Percentiles rank a stretch among this genome's conserved stretches.
Evolutionary conservation across 2,113 vertebrate species (phyloP).

Genomic region (Paedocypris sp.): DNA sequence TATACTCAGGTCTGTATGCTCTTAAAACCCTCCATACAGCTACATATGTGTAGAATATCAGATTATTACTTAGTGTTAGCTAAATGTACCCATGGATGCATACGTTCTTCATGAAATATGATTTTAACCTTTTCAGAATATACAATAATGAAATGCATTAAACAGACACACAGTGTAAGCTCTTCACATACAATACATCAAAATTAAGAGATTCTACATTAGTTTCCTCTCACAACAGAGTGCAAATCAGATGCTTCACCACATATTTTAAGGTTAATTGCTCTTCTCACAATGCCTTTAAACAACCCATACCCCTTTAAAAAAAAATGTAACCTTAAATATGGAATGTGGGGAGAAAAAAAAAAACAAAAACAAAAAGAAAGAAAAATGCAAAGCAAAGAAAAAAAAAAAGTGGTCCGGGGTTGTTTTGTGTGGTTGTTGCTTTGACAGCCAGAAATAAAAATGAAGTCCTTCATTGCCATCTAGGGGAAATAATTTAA

Average conservation of each 20-base stretch:
- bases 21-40: constrained; percentile 76
- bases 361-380: too few relatives aligned
- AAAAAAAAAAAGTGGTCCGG: constrained; percentile 66
- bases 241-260: constrained; percentile 96
- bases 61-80: constrained; percentile 89
- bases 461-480: constrained; percentile 83
- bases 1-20: constrained; percentile 67
- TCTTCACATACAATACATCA: constrained; percentile 78
- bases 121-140: constrained; percentile 63
- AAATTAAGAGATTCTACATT: constrained; percentile 86
- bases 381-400: too few relatives aligned
- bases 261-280: constrained; percentile 75
- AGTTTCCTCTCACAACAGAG: constrained; percentile 85
- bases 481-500: constrained; percentile 62
- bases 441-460: constrained; percentile 71
- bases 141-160: constrained; percentile 88
- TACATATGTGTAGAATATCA: constrained; percentile 80
- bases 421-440: too few relatives aligned
- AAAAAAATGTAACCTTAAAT: constrained; percentile 66
- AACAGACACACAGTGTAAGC: constrained; percentile 85
- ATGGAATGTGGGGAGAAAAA: constrained; percentile 84
- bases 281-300: constrained; percentile 59
- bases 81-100: constrained; percentile 71
- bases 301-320: constrained; percentile 42
- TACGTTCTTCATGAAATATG: constrained; percentile 81